These are phyloP conservation scores for Sphenodon punctatus DNA, from an alignment of 2,797 vertebrate species.

Conservation along the genomic window DNA sequence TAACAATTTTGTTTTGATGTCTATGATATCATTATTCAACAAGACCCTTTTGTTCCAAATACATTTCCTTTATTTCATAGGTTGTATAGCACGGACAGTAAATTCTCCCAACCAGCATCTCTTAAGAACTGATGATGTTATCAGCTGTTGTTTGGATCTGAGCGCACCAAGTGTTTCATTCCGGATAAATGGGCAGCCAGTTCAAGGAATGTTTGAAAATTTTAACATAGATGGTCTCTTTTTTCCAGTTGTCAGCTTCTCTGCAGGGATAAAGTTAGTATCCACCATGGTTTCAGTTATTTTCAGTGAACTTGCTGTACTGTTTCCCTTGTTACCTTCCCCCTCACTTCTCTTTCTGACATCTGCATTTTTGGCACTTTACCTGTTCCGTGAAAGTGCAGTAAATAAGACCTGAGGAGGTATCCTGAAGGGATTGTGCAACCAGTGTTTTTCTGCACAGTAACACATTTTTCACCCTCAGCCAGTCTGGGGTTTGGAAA, in stretches of 20 bases:
- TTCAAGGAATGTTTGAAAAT: conserved; percentile 98
- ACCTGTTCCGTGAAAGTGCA: not conserved
- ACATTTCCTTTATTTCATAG: conserved; percentile 62
- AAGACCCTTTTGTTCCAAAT: not conserved
- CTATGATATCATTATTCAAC: not conserved
- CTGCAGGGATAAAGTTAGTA: conserved; percentile 94
- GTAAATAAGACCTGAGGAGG: not conserved
- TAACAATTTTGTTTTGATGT: not conserved
- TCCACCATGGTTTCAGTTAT: not conserved
- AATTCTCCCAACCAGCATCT: conserved; percentile 93
- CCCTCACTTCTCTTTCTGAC: conserved; percentile 6
- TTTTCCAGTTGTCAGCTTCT: conserved; percentile 94
- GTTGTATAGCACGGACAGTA: conserved; percentile 89
- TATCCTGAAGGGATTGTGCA: not conserved
- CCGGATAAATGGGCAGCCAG: conserved; percentile 95
- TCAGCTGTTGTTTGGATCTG: conserved; percentile 95
- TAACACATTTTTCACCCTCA: too few relatives aligned
- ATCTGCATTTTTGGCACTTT: not conserved
- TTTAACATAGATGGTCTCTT: conserved; percentile 95
- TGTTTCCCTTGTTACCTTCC: not conserved
- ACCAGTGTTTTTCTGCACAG: conserved; percentile 23
- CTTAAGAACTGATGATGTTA: conserved; percentile 88
- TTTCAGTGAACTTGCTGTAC: not conserved
- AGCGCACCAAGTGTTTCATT: conserved; percentile 96
- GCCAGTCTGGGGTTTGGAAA: not conserved